Evolutionary conservation across 1,140 invertebrate species (phyloP).

Genomic region (Calycopis cecrops): DNA sequence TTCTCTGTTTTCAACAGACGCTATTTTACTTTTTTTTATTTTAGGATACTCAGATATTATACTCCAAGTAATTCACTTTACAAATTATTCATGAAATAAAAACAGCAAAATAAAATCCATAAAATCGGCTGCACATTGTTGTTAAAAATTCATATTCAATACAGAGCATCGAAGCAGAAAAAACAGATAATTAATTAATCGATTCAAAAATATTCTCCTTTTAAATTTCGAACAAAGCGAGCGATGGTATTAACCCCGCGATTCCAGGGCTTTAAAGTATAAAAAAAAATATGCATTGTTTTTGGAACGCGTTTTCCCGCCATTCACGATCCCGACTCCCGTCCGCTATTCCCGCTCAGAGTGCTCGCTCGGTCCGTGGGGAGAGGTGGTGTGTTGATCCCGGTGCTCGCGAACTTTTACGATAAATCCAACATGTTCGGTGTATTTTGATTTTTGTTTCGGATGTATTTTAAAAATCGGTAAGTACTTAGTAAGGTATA

Average conservation of each 20-base stretch:
- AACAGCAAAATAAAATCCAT: too few species aligned
- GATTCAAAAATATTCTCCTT: slow-evolving; percentile 20
- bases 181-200: neutral
- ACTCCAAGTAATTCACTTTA: too few species aligned
- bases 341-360: slow-evolving; percentile 22
- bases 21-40: too few species aligned
- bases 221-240: slow-evolving; percentile 5
- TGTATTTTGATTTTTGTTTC: slow-evolving; percentile 12
- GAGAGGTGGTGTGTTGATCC: slow-evolving; percentile 29
- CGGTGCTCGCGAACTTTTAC: slow-evolving; percentile 19
- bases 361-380: slow-evolving; percentile 31
- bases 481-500: neutral
- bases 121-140: too few species aligned
- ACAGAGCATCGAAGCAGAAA: too few species aligned
- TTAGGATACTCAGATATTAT: too few species aligned
- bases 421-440: slow-evolving; percentile 15
- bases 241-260: slow-evolving; percentile 1
- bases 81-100: too few species aligned
- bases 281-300: slow-evolving; percentile 4
- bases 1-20: too few species aligned
- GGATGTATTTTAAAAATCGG: slow-evolving; percentile 3
- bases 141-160: too few species aligned
- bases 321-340: slow-evolving; percentile 1
- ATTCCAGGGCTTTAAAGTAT: neutral
- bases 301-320: slow-evolving; percentile 5